Conservation (phyloP, 2,113 vertebrate genomes). For the Aleadryas rufinucha region DNA sequence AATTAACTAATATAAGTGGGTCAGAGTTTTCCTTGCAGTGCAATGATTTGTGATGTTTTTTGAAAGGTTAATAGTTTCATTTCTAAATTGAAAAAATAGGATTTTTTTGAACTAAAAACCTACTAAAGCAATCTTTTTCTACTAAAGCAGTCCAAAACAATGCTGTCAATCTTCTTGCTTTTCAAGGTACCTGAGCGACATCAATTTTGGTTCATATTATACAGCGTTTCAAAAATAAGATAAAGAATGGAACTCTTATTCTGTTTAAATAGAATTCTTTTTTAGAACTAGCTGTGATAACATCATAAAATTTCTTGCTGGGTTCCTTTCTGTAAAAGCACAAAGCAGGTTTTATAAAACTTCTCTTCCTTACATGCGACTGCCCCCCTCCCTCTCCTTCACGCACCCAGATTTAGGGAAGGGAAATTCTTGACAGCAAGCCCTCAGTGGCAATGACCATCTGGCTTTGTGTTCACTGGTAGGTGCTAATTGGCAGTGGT, state of each 20-base stretch:
- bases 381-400: neutral
- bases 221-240: neutral
- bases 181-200: neutral
- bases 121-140: too few species aligned
- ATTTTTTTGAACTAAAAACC: neutral
- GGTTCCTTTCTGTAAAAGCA: slow-evolving; percentile 31
- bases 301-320: slow-evolving; percentile 21
- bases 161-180: neutral
- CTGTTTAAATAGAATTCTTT: neutral
- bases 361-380: neutral
- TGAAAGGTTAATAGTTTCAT: neutral
- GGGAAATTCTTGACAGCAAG: slow-evolving; percentile 37
- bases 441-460: slow-evolving; percentile 11
- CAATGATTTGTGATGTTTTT: neutral
- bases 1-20: neutral
- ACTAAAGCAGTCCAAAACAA: neutral
- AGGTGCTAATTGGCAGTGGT: slow-evolving; percentile 65
- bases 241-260: neutral
- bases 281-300: slow-evolving; percentile 14
- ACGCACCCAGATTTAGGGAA: neutral
- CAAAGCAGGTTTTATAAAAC: slow-evolving; percentile 6
- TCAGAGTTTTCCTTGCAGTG: neutral
- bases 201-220: neutral
- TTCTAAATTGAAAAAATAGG: neutral
- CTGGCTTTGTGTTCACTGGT: slow-evolving; percentile 40